Evolutionary conservation across 2,797 vertebrate species (phyloP).

Genomic region (Arctocebus calabarensis): DNA sequence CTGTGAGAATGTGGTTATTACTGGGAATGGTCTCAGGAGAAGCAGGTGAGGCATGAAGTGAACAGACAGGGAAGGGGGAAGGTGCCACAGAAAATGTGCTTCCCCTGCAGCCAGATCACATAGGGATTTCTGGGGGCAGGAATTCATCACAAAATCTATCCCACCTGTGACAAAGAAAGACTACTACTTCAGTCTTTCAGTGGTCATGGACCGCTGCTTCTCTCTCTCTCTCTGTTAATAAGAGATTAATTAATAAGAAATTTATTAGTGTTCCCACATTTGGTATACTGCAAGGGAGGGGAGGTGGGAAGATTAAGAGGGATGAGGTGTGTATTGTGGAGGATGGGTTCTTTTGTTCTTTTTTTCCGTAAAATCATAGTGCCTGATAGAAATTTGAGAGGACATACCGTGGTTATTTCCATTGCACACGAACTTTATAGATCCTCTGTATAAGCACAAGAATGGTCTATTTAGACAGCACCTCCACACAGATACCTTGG

Average conservation of each 20-base stretch:
- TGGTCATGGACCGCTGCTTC: neutral
- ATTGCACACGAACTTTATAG: too few relatives aligned
- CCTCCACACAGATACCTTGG: constrained; percentile 68
- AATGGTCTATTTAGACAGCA: constrained; percentile 60
- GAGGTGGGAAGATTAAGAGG: neutral
- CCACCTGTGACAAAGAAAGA: neutral
- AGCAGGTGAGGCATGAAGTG: neutral
- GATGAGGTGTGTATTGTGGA: neutral
- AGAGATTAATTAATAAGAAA: neutral
- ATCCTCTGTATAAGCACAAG: constrained; percentile 64
- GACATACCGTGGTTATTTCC: constrained; percentile 33
- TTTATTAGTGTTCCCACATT: neutral
- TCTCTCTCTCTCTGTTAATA: neutral
- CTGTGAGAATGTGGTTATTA: neutral
- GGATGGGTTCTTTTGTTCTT: neutral
- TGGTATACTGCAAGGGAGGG: neutral
- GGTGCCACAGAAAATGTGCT: neutral
- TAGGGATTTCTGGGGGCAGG: neutral
- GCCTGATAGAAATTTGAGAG: constrained; percentile 61
- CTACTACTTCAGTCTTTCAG: neutral
- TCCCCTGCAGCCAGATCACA: neutral
- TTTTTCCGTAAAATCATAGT: constrained; percentile 9
- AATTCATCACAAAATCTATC: neutral
- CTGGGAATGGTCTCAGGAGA: neutral
- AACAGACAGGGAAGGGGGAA: neutral